These are phyloP conservation scores for Pyrrhosoma nymphula DNA, from an alignment of 2,888 invertebrate genomes.

Conservation along the genomic window DNA sequence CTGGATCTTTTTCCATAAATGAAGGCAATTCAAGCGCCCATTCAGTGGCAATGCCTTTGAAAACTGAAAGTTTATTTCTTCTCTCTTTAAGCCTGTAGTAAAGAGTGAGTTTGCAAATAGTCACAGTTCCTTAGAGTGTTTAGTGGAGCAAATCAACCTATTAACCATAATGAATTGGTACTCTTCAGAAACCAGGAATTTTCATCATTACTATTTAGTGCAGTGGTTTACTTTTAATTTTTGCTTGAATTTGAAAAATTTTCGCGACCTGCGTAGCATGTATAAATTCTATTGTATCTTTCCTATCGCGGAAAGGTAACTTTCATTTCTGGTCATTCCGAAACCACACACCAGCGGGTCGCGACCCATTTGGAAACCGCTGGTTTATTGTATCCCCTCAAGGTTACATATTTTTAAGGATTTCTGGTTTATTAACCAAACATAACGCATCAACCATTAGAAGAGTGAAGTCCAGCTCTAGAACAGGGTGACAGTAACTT, in stretches of 20 bases:
- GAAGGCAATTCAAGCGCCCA: background rate
- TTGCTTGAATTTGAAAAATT: too few species aligned
- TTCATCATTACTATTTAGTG: background rate
- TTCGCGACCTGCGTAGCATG: too few species aligned
- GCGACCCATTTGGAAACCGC: too few species aligned
- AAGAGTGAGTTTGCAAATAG: background rate
- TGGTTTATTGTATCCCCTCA: conserved; percentile 37
- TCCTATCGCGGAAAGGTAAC: too few species aligned
- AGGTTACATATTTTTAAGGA: conserved; percentile 47
- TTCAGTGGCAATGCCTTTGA: background rate
- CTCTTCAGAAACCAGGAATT: background rate
- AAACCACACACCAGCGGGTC: too few species aligned
- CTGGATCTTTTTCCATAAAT: background rate
- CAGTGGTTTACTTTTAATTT: too few species aligned
- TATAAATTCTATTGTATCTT: too few species aligned
- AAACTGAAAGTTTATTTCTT: background rate
- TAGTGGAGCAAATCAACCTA: background rate
- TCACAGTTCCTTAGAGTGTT: background rate
- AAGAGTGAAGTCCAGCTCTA: background rate
- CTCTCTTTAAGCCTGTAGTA: background rate
- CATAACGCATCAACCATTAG: background rate
- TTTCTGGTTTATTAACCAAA: background rate
- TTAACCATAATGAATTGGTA: background rate
- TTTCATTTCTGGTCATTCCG: too few species aligned
- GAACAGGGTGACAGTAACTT: background rate